Conservation (phyloP, 1,140 invertebrate genomes). For the Cecropterus lyciades region DNA sequence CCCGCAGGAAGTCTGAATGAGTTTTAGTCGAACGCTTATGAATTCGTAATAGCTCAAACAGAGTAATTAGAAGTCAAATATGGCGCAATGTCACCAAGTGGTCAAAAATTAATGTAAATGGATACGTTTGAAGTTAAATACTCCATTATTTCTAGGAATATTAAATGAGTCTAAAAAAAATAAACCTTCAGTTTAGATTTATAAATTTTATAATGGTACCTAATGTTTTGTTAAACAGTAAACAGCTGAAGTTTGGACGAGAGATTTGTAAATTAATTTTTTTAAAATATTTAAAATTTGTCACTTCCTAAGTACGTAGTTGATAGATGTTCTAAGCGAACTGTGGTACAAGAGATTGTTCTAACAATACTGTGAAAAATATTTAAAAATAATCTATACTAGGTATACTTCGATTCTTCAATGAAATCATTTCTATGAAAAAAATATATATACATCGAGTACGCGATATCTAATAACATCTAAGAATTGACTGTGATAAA, state of each 20-base stretch:
- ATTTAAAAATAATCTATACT: too few relatives aligned
- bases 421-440: too few relatives aligned
- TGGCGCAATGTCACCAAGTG: neutral
- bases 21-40: slow-evolving; percentile 1
- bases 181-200: too few relatives aligned
- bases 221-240: neutral
- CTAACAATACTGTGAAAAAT: too few relatives aligned
- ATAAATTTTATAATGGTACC: neutral
- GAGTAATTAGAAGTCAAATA: slow-evolving; percentile 24
- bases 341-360: too few relatives aligned
- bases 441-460: too few relatives aligned
- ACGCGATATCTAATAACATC: neutral
- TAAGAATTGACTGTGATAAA: slow-evolving; percentile 8
- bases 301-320: too few relatives aligned
- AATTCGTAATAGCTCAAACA: slow-evolving; percentile 22
- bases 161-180: neutral
- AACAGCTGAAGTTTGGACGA: too few relatives aligned
- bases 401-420: too few relatives aligned
- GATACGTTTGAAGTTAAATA: neutral
- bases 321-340: too few relatives aligned
- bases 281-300: too few relatives aligned
- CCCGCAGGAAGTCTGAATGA: neutral
- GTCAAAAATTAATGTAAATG: slow-evolving; percentile 1
- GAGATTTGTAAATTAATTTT: too few relatives aligned
- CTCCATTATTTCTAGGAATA: neutral